Base-by-base conservation (phyloP, 2,888 invertebrate genomes). In the Plemyria rubiginata region DNA sequence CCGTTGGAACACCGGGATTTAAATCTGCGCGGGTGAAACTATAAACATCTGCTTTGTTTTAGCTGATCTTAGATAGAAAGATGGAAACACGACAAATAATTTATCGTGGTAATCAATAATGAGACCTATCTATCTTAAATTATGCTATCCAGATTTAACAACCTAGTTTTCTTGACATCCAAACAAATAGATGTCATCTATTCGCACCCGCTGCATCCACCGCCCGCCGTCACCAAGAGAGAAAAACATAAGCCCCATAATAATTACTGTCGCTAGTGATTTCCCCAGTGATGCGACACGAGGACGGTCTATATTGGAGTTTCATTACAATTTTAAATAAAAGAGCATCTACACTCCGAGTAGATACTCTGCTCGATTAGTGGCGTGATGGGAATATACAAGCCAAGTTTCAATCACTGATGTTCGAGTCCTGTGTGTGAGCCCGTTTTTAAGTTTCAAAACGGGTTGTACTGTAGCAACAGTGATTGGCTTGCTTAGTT, bases 221-320 rank as follows among this genome's bases (percentile, higher is more conserved):
- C 22, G 22, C 22, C 22, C 58, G 45, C 8, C 57, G 58, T 48
- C 62, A 54, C 45, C 48, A 52, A 58, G 41, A 62, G 58, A 65
- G 72, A 78, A 77, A 77, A 79, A 82, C 73, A 81, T 80, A 79
- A 82, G 85, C 80, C 77, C 80, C 73, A 81, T 86, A 88, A 81
- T 86, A 88, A 88, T 88, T 86, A 88, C 82, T 82, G 77, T 73
- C 77, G 76, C 73, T 74, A 70, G 73, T 88, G 87, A 90, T 90
- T 90, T 90, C 90, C 90, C 90, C 29, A 16, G 70, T 13, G 71
- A 22, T 41, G 29, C 58, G 41, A 53, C 60, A 50, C 60, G 32
- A 43, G 62, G 54, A 61, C 65, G 60, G 64, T 66, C 73, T 68
- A 71, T 75, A 79, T 75, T 79, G 71, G 76, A 60, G 49, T 22